A percentile compares a stretch with the other conserved stretches of the same genome.
phyloP scores from a whole-genome alignment of 1,140 invertebrate species.

The Rhagoletis zephyria region DNA sequence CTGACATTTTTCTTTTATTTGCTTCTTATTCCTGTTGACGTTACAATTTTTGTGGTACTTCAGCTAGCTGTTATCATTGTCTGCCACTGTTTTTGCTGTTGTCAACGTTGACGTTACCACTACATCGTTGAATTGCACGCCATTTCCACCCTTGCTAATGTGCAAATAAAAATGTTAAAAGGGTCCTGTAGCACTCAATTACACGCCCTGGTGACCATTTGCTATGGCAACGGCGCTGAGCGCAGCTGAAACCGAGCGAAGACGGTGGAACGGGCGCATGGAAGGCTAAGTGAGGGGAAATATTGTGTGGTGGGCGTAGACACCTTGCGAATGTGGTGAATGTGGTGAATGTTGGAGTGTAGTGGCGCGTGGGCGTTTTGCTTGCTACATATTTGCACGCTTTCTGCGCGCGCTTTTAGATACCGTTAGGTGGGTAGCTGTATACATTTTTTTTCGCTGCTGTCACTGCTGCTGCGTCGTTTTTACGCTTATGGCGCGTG shows the following conservation, averaged over 20 bases:
- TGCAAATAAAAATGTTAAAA: constrained; percentile 74
- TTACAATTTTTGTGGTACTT: constrained; percentile 18
- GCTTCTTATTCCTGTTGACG: constrained; percentile 4
- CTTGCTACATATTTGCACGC: not conserved
- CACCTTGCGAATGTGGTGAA: not conserved
- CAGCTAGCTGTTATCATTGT: constrained; percentile 1
- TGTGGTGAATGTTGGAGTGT: not conserved
- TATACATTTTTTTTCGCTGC: constrained; percentile 21
- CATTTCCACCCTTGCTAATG: constrained; percentile 70
- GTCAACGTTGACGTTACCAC: constrained; percentile 31
- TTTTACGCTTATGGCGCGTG: constrained; percentile 70
- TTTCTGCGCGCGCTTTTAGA: constrained; percentile 37
- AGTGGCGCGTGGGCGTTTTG: not conserved
- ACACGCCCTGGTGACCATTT: constrained; percentile 73
- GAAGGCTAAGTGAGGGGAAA: not conserved
- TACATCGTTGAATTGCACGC: not conserved
- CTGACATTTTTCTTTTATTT: not conserved
- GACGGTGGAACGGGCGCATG: not conserved
- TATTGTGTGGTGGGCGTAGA: not conserved
- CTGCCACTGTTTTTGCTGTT: constrained; percentile 20
- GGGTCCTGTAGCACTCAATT: constrained; percentile 73
- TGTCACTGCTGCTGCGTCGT: not conserved
- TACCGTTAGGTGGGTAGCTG: not conserved
- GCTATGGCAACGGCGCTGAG: constrained; percentile 55
- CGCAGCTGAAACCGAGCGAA: not conserved